phyloP scores from a whole-genome alignment of 2,888 invertebrate species.

The Drosophila hamatofila region DNA sequence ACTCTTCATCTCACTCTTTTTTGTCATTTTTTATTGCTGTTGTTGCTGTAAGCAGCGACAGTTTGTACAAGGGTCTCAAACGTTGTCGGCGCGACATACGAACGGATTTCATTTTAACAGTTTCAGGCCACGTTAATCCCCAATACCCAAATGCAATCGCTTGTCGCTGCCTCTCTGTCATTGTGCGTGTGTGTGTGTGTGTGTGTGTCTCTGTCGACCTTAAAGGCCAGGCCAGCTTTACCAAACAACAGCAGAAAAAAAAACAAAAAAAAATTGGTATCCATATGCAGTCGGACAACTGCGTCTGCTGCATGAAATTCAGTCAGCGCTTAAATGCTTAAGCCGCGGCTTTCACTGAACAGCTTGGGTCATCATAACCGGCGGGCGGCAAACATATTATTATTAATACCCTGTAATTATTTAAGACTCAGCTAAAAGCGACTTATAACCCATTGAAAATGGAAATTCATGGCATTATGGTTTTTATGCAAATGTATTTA shows the following conservation, averaged over 20 bases:
- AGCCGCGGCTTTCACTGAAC: constrained; percentile 32
- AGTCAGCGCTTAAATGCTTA: constrained; percentile 27
- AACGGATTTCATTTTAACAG: constrained; percentile 81
- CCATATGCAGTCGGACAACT: constrained; percentile 43
- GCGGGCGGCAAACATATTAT: background rate
- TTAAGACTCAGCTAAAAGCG: constrained; percentile 8
- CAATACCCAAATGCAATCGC: constrained; percentile 82
- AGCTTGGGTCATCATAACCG: constrained; percentile 25
- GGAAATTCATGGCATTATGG: constrained; percentile 1
- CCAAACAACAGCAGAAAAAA: constrained; percentile 47
- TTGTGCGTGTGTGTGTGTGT: background rate
- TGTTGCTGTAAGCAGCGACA: constrained; percentile 64
- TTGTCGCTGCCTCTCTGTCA: constrained; percentile 41
- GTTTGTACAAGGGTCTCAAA: constrained; percentile 75
- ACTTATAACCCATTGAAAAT: constrained; percentile 1
- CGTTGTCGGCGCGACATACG: constrained; percentile 66
- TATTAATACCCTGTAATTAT: constrained; percentile 2
- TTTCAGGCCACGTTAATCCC: constrained; percentile 79
- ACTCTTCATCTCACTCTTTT: constrained; percentile 8
- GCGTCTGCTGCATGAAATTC: constrained; percentile 18
- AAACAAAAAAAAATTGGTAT: background rate
- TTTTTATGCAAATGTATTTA: constrained; percentile 7
- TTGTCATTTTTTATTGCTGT: constrained; percentile 28
- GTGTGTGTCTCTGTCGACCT: constrained; percentile 34
- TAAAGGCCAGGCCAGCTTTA: constrained; percentile 62